Conservation (phyloP, 2,888 invertebrate species). For the Cataglyphis livida region DNA sequence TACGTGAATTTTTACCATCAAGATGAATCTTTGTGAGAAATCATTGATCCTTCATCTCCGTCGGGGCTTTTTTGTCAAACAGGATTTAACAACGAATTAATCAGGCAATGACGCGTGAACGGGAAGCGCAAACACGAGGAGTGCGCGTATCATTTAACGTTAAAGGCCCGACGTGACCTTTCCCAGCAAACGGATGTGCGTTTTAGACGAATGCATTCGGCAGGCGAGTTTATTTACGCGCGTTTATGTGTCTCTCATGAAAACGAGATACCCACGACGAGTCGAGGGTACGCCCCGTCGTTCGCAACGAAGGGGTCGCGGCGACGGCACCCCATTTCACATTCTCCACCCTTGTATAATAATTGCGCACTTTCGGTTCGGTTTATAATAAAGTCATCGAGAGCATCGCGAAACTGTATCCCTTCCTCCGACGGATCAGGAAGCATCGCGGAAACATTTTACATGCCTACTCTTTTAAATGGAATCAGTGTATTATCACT, state of each 20-base stretch:
- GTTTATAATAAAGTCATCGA: conserved; percentile 81
- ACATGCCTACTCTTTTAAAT: not conserved
- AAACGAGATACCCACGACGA: conserved; percentile 74
- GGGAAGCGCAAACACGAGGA: conserved; percentile 76
- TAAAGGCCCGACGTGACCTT: conserved; percentile 52
- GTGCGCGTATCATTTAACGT: conserved; percentile 75
- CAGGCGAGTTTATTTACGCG: conserved; percentile 54
- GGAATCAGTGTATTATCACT: not conserved
- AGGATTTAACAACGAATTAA: conserved; percentile 72
- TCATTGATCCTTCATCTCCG: not conserved
- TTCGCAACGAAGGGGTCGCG: conserved; percentile 66
- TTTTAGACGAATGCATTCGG: conserved; percentile 60
- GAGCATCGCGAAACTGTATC: conserved; percentile 61
- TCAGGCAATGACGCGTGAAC: conserved; percentile 79
- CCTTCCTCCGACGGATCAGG: conserved; percentile 47
- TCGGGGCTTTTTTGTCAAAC: conserved; percentile 1
- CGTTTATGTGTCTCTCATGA: conserved; percentile 66
- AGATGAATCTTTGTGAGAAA: not conserved
- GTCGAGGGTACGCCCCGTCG: conserved; percentile 76
- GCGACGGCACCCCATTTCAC: conserved; percentile 66
- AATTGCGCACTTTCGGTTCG: conserved; percentile 81
- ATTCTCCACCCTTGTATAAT: conserved; percentile 74
- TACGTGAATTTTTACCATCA: not conserved
- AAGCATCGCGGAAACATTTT: not conserved
- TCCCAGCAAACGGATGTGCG: conserved; percentile 61